A percentile compares a stretch with the other conserved stretches of the same genome.
Evolutionary conservation across 2,113 vertebrate genomes (phyloP).

Genomic region (Oncorhynchus masou): DNA sequence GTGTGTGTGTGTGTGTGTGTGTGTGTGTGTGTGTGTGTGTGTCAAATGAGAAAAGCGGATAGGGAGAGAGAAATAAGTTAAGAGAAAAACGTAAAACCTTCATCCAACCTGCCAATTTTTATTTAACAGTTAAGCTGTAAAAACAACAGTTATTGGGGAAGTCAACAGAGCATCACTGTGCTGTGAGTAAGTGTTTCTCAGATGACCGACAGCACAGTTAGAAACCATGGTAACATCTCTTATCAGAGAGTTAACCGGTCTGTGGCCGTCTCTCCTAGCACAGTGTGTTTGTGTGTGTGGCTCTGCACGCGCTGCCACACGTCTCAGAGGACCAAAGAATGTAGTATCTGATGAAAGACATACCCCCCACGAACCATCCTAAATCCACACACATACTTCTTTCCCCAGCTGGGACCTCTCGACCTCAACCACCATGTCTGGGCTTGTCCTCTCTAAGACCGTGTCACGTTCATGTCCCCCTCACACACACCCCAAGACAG

Average conservation of each 20-base stretch:
- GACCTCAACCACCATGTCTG: background rate
- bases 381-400: too few species aligned
- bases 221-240: too few species aligned
- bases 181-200: too few species aligned
- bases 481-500: background rate
- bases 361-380: too few species aligned
- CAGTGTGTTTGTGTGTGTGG: background rate
- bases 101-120: background rate
- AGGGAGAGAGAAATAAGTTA: constrained; percentile 28
- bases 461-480: background rate
- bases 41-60: constrained; percentile 36
- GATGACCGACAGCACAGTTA: too few species aligned
- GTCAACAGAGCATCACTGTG: too few species aligned
- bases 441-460: background rate
- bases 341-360: too few species aligned
- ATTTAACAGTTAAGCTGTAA: background rate
- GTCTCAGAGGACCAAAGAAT: too few species aligned
- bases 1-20: too few species aligned
- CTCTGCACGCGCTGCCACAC: background rate
- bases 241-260: background rate
- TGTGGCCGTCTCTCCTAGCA: constrained; percentile 16
- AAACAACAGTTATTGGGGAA: too few species aligned
- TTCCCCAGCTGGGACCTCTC: too few species aligned
- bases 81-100: constrained; percentile 43
- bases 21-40: constrained; percentile 1